Evolutionary conservation across 2,888 invertebrate genomes (phyloP).

Genomic region (Polylopha cassiicola): DNA sequence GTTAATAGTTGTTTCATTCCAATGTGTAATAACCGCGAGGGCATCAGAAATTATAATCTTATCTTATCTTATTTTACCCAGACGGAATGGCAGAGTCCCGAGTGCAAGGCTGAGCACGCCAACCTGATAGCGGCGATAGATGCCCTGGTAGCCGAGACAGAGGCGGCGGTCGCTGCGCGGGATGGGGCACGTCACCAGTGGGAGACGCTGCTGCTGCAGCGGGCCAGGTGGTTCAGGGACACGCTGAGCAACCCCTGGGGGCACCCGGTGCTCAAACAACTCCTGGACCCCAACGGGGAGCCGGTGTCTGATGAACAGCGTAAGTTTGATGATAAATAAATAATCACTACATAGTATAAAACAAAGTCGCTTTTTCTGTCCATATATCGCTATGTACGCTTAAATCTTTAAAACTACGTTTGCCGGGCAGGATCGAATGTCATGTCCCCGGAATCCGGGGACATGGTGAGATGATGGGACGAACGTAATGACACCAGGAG

Average conservation of each 20-base stretch:
- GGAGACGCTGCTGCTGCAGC: constrained; percentile 64
- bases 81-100: constrained; percentile 61
- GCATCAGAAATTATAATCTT: too few species aligned
- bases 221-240: constrained; percentile 76
- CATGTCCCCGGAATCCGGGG: too few species aligned
- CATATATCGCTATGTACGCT: too few species aligned
- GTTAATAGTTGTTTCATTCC: too few species aligned
- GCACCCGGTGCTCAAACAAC: constrained; percentile 70
- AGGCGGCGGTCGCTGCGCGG: constrained; percentile 45
- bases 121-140: constrained; percentile 49
- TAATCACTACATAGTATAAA: too few species aligned
- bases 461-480: too few species aligned
- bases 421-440: too few species aligned
- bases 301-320: constrained; percentile 59
- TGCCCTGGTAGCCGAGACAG: constrained; percentile 52
- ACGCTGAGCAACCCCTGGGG: constrained; percentile 74
- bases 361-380: too few species aligned
- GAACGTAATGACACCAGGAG: too few species aligned
- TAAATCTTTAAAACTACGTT: too few species aligned
- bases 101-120: constrained; percentile 48
- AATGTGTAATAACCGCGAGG: too few species aligned
- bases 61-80: constrained; percentile 29
- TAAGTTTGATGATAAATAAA: too few species aligned
- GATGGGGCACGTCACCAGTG: constrained; percentile 48
- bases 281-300: constrained; percentile 74